These are phyloP conservation scores for Sebastes wilsoni DNA, from an alignment of 2,797 vertebrate species.

Conservation along the genomic window DNA sequence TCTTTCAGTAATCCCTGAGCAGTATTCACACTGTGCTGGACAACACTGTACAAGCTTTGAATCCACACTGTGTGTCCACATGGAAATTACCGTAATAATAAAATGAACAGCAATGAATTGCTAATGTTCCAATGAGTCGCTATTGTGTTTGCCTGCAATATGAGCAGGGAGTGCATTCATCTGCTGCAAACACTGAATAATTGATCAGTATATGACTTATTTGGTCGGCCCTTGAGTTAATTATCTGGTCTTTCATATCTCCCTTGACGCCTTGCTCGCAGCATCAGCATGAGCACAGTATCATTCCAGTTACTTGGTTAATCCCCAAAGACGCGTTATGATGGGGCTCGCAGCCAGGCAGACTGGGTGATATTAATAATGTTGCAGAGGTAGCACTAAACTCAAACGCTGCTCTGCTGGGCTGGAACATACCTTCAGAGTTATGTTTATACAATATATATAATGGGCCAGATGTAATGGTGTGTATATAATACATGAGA, in stretches of 20 bases:
- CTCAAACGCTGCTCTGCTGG: slow-evolving; percentile 11
- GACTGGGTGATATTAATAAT: slow-evolving; percentile 39
- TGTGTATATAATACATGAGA: slow-evolving; percentile 65
- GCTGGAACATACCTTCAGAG: slow-evolving; percentile 43
- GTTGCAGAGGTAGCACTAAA: slow-evolving; percentile 1
- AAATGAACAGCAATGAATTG: slow-evolving; percentile 48
- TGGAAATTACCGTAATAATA: slow-evolving; percentile 33
- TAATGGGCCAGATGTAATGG: slow-evolving; percentile 49
- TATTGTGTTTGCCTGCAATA: slow-evolving; percentile 59
- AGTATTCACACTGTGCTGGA: neutral
- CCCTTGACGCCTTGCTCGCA: slow-evolving; percentile 66
- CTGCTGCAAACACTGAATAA: slow-evolving; percentile 77
- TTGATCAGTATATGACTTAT: slow-evolving; percentile 79
- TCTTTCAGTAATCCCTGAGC: neutral
- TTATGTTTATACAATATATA: slow-evolving; percentile 43
- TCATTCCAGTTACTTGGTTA: slow-evolving; percentile 67
- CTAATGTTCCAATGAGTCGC: slow-evolving; percentile 38
- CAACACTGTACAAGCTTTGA: neutral
- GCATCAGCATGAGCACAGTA: slow-evolving; percentile 55
- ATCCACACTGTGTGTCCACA: neutral
- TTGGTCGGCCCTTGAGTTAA: slow-evolving; percentile 78
- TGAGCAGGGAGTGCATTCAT: slow-evolving; percentile 55
- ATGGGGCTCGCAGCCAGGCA: slow-evolving; percentile 22
- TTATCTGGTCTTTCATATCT: slow-evolving; percentile 77
- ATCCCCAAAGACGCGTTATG: slow-evolving; percentile 59